These are phyloP conservation scores for Agrochola lychnidis DNA, from an alignment of 2,888 invertebrate genomes.

Conservation along the genomic window DNA sequence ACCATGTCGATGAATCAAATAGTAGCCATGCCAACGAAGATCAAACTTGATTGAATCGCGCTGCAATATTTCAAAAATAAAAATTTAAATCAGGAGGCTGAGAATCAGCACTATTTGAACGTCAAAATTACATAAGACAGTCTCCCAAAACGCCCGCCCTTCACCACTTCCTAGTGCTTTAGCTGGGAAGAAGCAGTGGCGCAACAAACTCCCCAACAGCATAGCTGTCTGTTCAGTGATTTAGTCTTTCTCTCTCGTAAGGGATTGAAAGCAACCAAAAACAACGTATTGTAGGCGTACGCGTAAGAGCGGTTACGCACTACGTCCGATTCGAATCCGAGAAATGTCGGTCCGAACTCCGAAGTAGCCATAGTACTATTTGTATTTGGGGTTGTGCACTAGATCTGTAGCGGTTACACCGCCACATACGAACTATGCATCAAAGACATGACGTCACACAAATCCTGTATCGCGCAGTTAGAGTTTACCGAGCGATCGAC, in stretches of 20 bases:
- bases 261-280: background rate
- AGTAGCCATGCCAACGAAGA: background rate
- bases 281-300: background rate
- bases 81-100: background rate
- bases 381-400: too few species aligned
- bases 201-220: background rate
- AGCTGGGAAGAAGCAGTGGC: background rate
- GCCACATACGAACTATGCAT: too few species aligned
- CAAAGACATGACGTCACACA: too few species aligned
- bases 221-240: background rate
- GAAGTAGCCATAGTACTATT: too few species aligned
- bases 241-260: background rate
- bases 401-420: too few species aligned
- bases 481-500: too few species aligned
- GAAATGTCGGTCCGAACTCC: too few species aligned
- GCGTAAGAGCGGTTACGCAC: too few species aligned
- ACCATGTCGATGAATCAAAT: slow-evolving; percentile 16
- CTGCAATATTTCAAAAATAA: background rate
- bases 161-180: background rate
- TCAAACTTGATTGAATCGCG: background rate
- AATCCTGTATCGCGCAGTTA: too few species aligned
- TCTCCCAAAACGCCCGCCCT: too few species aligned
- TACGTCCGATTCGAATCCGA: too few species aligned
- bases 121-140: background rate
- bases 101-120: background rate